Evolutionary conservation across 2,113 vertebrate genomes (phyloP), one percentile per base, ranked within the genome.

Genomic region (Chroicocephalus ridibundus): DNA sequence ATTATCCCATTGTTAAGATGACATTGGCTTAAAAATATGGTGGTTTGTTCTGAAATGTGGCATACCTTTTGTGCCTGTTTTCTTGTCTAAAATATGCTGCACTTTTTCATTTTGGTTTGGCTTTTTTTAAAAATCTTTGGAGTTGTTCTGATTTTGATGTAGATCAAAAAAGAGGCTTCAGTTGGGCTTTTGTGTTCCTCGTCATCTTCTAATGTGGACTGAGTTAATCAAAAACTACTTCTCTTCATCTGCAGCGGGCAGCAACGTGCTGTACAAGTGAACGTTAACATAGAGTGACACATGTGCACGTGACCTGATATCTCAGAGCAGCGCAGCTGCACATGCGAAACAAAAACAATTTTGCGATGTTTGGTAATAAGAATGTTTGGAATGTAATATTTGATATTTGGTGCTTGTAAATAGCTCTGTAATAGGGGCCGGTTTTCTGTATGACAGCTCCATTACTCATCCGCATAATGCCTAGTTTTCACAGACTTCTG

Each of bases 241-340:
- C 38, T 69, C 10, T 27, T 6, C 71, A 34, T 60, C 38, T 31
- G 62, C 71, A 25, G 68, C 1, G 2, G 74, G 70, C 61, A 55
- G 4, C 4, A 17, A 12, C 40, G 36, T 78, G 79, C 29, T 55
- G 69, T 25, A 5, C 13, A 29, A 34, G 36, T 12, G 31, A 15
- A 6, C 2, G 2, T 36, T 13, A 47, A 79, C 70, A 1, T 0
- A 11, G 52, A 34, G 3, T 18, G n/a, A n/a, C 40, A 40, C 34
- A 1, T 6, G 4, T 31, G 44, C 24, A 0, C 6, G 36, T 54
- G 82, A 40, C n/a, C 29, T 17, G 88, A 54, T 40, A 95, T 96
- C 97, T 15, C 96, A 91, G 25, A 77, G 1, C 87, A 58, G 65
- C 15, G 74, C 83, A 78, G 86, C 78, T 91, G 79, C 80, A 25